Evolutionary conservation across 2,113 vertebrate species (phyloP), one percentile per base, ranked within the genome.

Genomic region (Mesembrinibis cayennensis): DNA sequence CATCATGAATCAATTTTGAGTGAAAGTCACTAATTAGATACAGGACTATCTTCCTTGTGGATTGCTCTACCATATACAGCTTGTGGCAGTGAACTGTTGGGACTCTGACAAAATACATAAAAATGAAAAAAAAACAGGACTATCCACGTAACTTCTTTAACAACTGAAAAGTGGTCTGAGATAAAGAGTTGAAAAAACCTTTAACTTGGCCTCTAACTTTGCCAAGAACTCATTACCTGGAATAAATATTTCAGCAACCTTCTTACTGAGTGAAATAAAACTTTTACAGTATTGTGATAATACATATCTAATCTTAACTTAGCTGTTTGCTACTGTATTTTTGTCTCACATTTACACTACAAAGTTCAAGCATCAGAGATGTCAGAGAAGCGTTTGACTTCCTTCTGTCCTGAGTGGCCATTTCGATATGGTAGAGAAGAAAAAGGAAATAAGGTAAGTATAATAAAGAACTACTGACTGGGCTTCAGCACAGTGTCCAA

Each of bases 171-270:
- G 44, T 15, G 45, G 36, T 76, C 47, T 56, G 80, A 96, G 92
- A 97, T 87, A 96, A 90, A 73, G 72, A 72, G 18, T 69, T 96
- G 86, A 80, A 89, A 95, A 87, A 42, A 65, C 50, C 44, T 63
- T 91, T 59, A 74, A 59, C 20, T 67, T 52, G 44, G 65, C 9
- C 23, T 82, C n/a, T 56, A 34, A 66, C 22, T 80, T 95, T 96
- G 93, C 96, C 96, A 97, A 94, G 61, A 96, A 76, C 79, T 97
- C 97, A 97, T 96, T 97, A 97, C 76, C 58, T 62, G 30, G 36
- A 96, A 96, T 90, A 94, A 91, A 36, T 45, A 90, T 32, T 55
- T 34, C 47, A 92, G 29, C 71, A 93, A 65, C 62, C 80, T 90
- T 91, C 82, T 88, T 78, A 82, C 10, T 89, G 74, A 80, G 44